phyloP scores from a whole-genome alignment of 2,888 invertebrate species.

The Limnephilus rhombicus region DNA sequence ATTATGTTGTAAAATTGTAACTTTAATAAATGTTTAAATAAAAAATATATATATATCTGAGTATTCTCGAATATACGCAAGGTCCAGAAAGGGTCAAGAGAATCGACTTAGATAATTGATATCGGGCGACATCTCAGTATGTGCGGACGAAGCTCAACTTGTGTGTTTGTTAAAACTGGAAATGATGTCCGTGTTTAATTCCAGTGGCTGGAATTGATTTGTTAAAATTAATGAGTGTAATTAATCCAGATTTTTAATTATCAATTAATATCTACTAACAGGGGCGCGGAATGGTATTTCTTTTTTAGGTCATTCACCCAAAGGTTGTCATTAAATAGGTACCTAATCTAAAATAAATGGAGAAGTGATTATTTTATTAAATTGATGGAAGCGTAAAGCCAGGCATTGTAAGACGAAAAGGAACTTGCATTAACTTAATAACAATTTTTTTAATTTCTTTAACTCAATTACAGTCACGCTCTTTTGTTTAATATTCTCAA shows the following conservation, averaged over 20 bases:
- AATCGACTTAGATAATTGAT: background rate
- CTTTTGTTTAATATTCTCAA: no score
- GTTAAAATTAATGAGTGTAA: conserved; percentile 39
- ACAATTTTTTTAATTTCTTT: no score
- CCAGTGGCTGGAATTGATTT: conserved; percentile 35
- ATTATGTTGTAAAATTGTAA: no score
- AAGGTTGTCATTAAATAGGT: background rate
- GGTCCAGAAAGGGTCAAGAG: background rate
- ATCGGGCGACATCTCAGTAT: conserved; percentile 27
- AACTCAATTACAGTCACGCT: no score
- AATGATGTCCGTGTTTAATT: background rate
- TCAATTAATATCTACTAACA: conserved; percentile 27
- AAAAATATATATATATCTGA: no score
- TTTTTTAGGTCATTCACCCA: background rate
- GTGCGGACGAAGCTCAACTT: background rate
- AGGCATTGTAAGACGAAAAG: no score
- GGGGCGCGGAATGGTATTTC: background rate
- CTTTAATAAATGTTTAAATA: no score
- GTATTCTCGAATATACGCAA: no score
- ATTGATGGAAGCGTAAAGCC: no score
- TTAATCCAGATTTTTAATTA: conserved; percentile 39
- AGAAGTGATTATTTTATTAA: no score
- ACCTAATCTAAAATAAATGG: background rate
- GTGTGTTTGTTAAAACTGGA: background rate
- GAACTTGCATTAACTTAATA: no score